These are phyloP conservation scores for Drosophila seguyi DNA, from an alignment of 1,140 invertebrate genomes.

Conservation along the genomic window DNA sequence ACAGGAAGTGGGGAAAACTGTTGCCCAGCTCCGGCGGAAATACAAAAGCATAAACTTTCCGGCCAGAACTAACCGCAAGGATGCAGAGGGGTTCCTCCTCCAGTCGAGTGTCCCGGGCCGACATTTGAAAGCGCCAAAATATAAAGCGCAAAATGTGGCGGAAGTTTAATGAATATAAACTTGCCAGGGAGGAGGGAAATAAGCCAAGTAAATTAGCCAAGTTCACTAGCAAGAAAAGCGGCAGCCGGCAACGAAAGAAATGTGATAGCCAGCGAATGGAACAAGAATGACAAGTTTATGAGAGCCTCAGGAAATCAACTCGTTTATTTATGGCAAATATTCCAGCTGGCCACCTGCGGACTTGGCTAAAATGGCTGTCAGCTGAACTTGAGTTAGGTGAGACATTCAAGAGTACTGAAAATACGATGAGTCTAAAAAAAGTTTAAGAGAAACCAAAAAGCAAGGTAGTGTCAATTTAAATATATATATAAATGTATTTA, in stretches of 20 bases:
- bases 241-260: slow-evolving; percentile 28
- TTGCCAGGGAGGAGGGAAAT: slow-evolving; percentile 46
- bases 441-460: too few relatives aligned
- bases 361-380: background rate
- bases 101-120: slow-evolving; percentile 39
- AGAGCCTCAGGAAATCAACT: slow-evolving; percentile 44
- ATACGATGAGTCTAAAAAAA: background rate
- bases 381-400: background rate
- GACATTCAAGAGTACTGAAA: background rate
- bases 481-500: too few relatives aligned
- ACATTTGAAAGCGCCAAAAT: slow-evolving; percentile 60
- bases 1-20: slow-evolving; percentile 47
- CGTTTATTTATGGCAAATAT: slow-evolving; percentile 37
- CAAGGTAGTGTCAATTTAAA: too few relatives aligned
- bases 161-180: slow-evolving; percentile 84
- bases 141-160: slow-evolving; percentile 73
- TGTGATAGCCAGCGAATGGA: slow-evolving; percentile 36
- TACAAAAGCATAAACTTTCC: slow-evolving; percentile 83
- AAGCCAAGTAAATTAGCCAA: slow-evolving; percentile 76
- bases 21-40: slow-evolving; percentile 67
- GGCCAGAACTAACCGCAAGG: slow-evolving; percentile 65
- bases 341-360: slow-evolving; percentile 26
- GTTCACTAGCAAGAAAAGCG: slow-evolving; percentile 35
- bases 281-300: slow-evolving; percentile 50
- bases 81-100: background rate